Base-by-base conservation (phyloP, 2,113 vertebrate species). In the Pampusana beccarii region DNA sequence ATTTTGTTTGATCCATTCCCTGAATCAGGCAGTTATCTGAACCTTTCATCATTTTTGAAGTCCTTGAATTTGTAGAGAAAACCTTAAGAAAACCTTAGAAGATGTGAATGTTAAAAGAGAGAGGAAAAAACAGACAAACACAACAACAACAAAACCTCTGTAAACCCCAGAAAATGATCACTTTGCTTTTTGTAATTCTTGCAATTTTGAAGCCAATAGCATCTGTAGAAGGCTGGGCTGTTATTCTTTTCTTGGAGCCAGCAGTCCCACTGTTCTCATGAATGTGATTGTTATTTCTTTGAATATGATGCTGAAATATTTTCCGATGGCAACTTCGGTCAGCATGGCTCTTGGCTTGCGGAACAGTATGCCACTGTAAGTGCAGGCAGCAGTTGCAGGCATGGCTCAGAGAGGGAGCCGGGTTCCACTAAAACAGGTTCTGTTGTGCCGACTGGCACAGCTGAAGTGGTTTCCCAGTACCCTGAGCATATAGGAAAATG, bases 271-370 rank as follows among this genome's bases (percentile, higher is more conserved):
- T 33, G 34, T 81, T 85, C 56, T 78, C 29, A 34, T 25, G 38
- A 60, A 51, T 7, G 14, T 3, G 3, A 51, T 13, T 0, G 1
- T 29, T 80, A 77, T 72, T 75, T 71, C 48, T 2, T 2, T 48
- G 54, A 81, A 15, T 20, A 18, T 17, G n/a, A 38, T 29, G 31
- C 42, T 48, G 61, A 54, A 85, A n/a, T 64, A 25, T 64, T 88
- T 84, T 40, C 57, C 16, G 46, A 2, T 17, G 51, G 51, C 38
- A 33, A 33, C 17, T 79, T 62, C 16, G 0, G 3, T 26, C 61
- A 50, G 36, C 26, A 9, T 9, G 10, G 24, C 24, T 20, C 66
- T 62, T 26, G 6, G 38, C 50, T 20, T 21, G 26, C 2, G 6
- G 31, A 75, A 31, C n/a, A 34, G 34, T 12, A 40, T 36, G 11